These are phyloP conservation scores for Tillus elongatus DNA, from an alignment of 2,888 invertebrate species.

Conservation along the genomic window DNA sequence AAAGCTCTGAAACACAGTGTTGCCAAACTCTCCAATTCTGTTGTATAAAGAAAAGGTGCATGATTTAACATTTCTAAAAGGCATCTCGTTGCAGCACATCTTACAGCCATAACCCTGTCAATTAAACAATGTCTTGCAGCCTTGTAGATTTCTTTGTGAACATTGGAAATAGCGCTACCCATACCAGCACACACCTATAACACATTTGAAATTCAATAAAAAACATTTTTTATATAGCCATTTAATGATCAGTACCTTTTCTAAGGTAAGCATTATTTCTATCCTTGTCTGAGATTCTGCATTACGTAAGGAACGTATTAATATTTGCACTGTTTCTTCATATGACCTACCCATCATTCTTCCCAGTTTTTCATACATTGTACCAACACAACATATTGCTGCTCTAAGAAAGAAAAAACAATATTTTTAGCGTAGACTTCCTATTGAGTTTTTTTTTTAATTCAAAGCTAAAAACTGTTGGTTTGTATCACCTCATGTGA, in stretches of 20 bases:
- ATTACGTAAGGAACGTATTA: slow-evolving; percentile 82
- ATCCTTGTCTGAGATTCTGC: slow-evolving; percentile 93
- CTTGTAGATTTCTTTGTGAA: slow-evolving; percentile 85
- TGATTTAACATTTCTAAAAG: slow-evolving; percentile 82
- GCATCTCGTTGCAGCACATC: slow-evolving; percentile 88
- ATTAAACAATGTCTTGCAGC: slow-evolving; percentile 79
- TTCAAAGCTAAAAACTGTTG: too few relatives aligned
- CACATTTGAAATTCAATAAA: too few relatives aligned
- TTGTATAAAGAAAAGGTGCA: slow-evolving; percentile 73
- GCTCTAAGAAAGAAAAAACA: slow-evolving; percentile 55
- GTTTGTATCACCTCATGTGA: too few relatives aligned
- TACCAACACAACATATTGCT: slow-evolving; percentile 90
- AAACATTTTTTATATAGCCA: too few relatives aligned
- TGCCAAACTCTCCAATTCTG: slow-evolving; percentile 84
- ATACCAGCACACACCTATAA: slow-evolving; percentile 77
- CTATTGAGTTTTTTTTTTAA: too few relatives aligned
- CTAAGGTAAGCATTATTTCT: slow-evolving; percentile 94
- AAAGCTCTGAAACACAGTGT: slow-evolving; percentile 87
- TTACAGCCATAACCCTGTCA: slow-evolving; percentile 86
- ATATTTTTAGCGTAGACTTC: too few relatives aligned
- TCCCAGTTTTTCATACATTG: slow-evolving; percentile 96
- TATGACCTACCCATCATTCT: slow-evolving; percentile 98
- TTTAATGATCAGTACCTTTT: slow-evolving; percentile 85
- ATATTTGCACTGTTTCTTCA: slow-evolving; percentile 91
- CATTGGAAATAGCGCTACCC: slow-evolving; percentile 81